Evolutionary conservation across 2,888 invertebrate species (phyloP).

Genomic region (Sphinx pinastri): DNA sequence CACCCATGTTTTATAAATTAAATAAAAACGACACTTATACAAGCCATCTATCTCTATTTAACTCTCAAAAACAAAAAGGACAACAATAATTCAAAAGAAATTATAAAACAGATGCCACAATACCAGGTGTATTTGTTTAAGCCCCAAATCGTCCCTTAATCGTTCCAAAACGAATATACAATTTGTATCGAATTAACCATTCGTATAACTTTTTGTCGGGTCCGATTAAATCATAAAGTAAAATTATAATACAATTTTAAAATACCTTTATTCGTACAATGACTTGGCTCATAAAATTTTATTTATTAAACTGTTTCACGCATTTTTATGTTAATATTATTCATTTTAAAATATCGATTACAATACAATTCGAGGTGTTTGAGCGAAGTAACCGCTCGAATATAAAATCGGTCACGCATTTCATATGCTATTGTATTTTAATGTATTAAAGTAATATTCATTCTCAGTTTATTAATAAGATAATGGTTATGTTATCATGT

Average conservation of each 20-base stretch:
- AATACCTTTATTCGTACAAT: constrained; percentile 5
- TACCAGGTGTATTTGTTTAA: constrained; percentile 69
- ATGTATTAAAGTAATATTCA: background rate
- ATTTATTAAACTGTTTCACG: background rate
- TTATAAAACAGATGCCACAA: constrained; percentile 54
- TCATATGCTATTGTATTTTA: constrained; percentile 4
- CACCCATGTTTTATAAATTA: background rate
- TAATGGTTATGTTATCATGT: background rate
- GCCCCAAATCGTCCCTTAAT: constrained; percentile 63
- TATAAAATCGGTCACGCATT: constrained; percentile 10
- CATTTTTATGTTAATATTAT: constrained; percentile 14
- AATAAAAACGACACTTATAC: constrained; percentile 15
- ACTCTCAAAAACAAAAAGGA: constrained; percentile 38
- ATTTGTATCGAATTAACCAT: constrained; percentile 39
- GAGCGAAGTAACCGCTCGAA: constrained; percentile 13
- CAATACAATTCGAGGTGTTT: constrained; percentile 15
- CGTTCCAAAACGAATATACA: constrained; percentile 39
- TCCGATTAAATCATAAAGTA: constrained; percentile 4
- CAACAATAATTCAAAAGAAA: constrained; percentile 36
- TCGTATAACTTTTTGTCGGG: constrained; percentile 1
- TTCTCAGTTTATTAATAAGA: background rate
- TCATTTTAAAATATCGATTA: constrained; percentile 15
- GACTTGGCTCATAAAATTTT: background rate
- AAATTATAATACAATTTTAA: constrained; percentile 8
- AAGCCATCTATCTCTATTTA: constrained; percentile 37